phyloP scores from a whole-genome alignment of 2,797 vertebrate species.

The Leptoclinus maculatus region DNA sequence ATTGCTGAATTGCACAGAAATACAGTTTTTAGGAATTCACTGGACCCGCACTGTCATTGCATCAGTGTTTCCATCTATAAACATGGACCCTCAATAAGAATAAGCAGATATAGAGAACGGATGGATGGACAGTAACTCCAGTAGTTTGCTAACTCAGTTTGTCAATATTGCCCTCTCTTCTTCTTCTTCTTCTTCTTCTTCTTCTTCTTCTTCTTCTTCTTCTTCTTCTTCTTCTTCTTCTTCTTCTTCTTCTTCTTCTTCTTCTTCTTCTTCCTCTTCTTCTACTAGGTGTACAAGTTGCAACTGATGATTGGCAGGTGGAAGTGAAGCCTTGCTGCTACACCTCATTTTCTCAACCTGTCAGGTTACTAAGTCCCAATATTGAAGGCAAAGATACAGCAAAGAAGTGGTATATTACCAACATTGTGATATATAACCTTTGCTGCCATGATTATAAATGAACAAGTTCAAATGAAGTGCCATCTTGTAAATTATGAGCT shows the following conservation, averaged over 20 bases:
- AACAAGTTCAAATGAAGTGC: not conserved
- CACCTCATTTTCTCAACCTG: not conserved
- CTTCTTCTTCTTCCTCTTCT: not conserved
- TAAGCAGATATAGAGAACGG: not conserved
- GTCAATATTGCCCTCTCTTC: too few species aligned
- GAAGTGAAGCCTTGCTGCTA: not conserved
- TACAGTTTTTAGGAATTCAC: too few species aligned
- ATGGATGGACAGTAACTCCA: not conserved
- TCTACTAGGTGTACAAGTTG: not conserved
- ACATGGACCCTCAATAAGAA: not conserved
- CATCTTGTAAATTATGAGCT: not conserved
- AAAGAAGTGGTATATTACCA: not conserved
- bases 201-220: not conserved
- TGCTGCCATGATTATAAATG: not conserved
- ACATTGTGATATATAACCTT: not conserved
- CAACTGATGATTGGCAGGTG: not conserved
- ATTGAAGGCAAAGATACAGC: not conserved
- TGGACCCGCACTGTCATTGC: not conserved
- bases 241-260: not conserved
- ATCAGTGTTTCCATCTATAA: not conserved
- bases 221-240: too few species aligned
- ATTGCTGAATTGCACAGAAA: not conserved
- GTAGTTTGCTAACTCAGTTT: not conserved
- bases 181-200: not conserved
- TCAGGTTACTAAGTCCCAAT: not conserved